These are phyloP conservation scores for Campoletis sonorensis DNA, from an alignment of 1,140 invertebrate species.

Conservation along the genomic window DNA sequence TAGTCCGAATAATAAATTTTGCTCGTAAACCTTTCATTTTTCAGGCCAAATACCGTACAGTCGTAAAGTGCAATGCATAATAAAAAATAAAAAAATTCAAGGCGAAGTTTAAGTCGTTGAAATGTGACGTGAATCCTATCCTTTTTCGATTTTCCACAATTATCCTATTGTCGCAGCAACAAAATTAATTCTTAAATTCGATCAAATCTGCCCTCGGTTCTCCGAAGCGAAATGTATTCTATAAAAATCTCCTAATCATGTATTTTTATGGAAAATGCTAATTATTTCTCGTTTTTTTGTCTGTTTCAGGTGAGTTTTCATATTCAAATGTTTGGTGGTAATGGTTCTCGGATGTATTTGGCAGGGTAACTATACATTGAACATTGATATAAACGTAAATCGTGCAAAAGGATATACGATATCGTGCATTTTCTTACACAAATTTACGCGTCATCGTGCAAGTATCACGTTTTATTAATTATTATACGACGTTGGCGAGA, in stretches of 20 bases:
- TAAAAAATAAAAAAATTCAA: not conserved
- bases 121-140: not conserved
- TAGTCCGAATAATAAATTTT: too few species aligned
- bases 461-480: conserved; percentile 40
- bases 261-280: not conserved
- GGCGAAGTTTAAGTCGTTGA: not conserved
- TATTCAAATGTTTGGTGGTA: not conserved
- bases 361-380: not conserved
- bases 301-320: conserved; percentile 50
- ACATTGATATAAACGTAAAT: not conserved
- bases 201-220: too few species aligned
- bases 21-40: not conserved
- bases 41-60: conserved; percentile 40
- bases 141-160: not conserved
- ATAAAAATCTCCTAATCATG: not conserved
- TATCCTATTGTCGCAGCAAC: too few species aligned
- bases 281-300: conserved; percentile 34
- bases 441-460: conserved; percentile 29
- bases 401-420: not conserved
- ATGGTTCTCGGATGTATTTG: not conserved
- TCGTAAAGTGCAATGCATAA: too few species aligned
- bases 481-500: conserved; percentile 13
- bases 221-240: too few species aligned
- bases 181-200: not conserved
- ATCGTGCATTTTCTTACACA: not conserved